These are phyloP conservation scores for Thelaira solivaga DNA, from an alignment of 2,888 invertebrate genomes.

Conservation along the genomic window DNA sequence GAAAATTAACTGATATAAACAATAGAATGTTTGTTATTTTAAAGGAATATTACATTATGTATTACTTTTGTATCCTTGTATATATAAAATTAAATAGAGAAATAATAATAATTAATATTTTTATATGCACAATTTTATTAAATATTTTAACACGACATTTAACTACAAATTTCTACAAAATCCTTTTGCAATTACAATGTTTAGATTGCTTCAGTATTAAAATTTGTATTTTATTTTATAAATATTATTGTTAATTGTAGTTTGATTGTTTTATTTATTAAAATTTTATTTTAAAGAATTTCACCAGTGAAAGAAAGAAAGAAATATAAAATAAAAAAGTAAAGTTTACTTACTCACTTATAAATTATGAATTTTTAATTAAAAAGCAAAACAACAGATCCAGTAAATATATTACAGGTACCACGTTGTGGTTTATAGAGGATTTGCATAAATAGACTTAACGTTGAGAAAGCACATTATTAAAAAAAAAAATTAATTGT, in stretches of 20 bases:
- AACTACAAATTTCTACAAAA: not conserved
- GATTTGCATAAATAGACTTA: too few species aligned
- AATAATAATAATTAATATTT: not conserved
- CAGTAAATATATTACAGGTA: too few species aligned
- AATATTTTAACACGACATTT: slow-evolving; percentile 20
- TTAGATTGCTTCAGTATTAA: slow-evolving; percentile 31
- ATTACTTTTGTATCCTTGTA: not conserved
- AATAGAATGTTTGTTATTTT: not conserved
- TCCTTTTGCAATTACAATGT: slow-evolving; percentile 10
- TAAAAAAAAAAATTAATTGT: too few species aligned
- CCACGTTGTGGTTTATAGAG: too few species aligned
- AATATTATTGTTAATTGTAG: slow-evolving; percentile 20
- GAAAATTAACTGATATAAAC: not conserved
- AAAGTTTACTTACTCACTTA: too few species aligned
- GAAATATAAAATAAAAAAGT: too few species aligned
- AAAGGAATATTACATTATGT: not conserved
- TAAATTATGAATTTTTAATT: too few species aligned
- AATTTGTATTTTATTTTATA: not conserved
- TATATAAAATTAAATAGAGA: not conserved
- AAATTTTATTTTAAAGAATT: slow-evolving; percentile 18
- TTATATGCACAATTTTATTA: slow-evolving; percentile 41
- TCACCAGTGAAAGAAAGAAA: slow-evolving; percentile 9
- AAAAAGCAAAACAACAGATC: too few species aligned
- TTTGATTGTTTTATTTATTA: slow-evolving; percentile 12
- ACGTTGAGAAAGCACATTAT: too few species aligned